These are phyloP conservation scores for Pachypanchax playfairii DNA, from an alignment of 2,113 vertebrate genomes.

Conservation along the genomic window DNA sequence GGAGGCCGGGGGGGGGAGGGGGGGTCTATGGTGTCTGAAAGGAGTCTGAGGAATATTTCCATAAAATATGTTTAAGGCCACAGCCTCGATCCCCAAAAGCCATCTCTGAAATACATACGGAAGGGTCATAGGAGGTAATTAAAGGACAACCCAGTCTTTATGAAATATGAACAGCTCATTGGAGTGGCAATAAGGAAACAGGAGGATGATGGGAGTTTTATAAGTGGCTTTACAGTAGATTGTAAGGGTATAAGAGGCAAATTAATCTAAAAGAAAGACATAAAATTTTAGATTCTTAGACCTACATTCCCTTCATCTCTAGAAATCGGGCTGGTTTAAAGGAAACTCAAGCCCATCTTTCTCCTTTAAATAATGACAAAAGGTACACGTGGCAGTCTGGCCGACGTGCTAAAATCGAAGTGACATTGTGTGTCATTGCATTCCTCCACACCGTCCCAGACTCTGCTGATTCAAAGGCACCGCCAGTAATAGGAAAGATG, in stretches of 20 bases:
- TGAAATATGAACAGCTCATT: slow-evolving; percentile 69
- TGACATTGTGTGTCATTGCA: slow-evolving; percentile 70
- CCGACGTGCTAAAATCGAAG: slow-evolving; percentile 61
- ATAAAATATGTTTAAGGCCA: slow-evolving; percentile 77
- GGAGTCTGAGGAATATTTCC: slow-evolving; percentile 65
- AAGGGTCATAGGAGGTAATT: slow-evolving; percentile 54
- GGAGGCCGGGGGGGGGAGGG: slow-evolving; percentile 25
- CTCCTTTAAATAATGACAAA: slow-evolving; percentile 65
- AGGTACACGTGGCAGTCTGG: slow-evolving; percentile 62
- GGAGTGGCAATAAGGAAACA: slow-evolving; percentile 30
- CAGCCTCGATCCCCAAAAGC: slow-evolving; percentile 43
- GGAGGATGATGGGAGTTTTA: slow-evolving; percentile 13
- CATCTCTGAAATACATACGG: slow-evolving; percentile 49
- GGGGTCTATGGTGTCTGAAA: slow-evolving; percentile 32
- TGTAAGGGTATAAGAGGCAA: slow-evolving; percentile 26
- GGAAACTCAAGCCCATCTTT: slow-evolving; percentile 35
- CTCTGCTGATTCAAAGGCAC: slow-evolving; percentile 69
- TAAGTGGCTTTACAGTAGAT: slow-evolving; percentile 24
- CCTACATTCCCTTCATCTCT: slow-evolving; percentile 20
- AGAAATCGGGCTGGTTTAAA: slow-evolving; percentile 24
- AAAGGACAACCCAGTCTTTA: slow-evolving; percentile 51
- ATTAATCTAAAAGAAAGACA: slow-evolving; percentile 34
- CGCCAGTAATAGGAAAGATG: slow-evolving; percentile 49
- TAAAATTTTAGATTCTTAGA: slow-evolving; percentile 28
- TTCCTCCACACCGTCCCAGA: slow-evolving; percentile 62